Base-by-base conservation (phyloP, 2,888 invertebrate genomes). In the Temnothorax rugatulus region DNA sequence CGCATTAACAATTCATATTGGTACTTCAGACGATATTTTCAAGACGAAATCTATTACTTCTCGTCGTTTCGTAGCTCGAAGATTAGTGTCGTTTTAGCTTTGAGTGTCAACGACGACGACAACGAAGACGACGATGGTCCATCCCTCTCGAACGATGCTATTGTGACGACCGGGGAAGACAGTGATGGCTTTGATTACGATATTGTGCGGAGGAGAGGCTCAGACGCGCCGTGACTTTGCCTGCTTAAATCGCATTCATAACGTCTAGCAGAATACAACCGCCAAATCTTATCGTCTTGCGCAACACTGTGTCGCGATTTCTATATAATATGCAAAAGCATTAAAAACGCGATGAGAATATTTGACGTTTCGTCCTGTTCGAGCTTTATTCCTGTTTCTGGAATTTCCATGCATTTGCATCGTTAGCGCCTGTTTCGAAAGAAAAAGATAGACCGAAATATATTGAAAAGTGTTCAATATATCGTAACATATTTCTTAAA, bases 101-200 rank as follows among this genome's bases (percentile, higher is more conserved):
- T 88, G 89, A 90, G 89, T 89, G 86, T 84, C 85, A 63, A 75
- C 84, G 68, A 84, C 50, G 87, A 75, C 84, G 68, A 84, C 50
- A 85, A 34, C 34, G 34, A 71, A 82, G 83, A 59, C 73, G 57
- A 44, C 57, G 83, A 68, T 38, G 66, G 57, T 90, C 87, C 86
- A 89, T 90, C 88, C 91, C 90, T 84, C 87, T 90, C 91, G 92
- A 93, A 93, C 91, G 92, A 92, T 88, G 90, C 91, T 90, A 93
- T 93, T 93, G 93, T 93, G 88, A 88, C 86, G 79, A 86, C 85
- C 82, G 82, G 89, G 87, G 89, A 92, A 92, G 92, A 92, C 90
- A 90, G 91, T 91, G 91, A 87, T 89, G 87, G 90, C 93, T 94
- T 93, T 94, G 94, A 94, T 94, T 94, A 93, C 94, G 91, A 93